Evolutionary conservation across 2,888 invertebrate species (phyloP).

Genomic region (Oligia fasciuncula): DNA sequence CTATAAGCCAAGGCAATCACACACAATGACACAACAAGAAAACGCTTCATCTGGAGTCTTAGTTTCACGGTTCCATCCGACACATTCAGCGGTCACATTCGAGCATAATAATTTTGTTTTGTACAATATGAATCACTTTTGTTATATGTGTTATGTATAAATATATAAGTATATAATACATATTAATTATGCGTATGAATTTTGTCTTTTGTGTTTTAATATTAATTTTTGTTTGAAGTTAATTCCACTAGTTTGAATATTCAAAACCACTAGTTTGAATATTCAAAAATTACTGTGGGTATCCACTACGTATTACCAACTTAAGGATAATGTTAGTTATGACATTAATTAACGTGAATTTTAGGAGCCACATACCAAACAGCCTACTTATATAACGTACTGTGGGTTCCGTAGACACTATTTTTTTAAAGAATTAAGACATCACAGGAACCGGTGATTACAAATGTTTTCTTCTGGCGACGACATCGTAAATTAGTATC

Average conservation of each 20-base stretch:
- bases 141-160: neutral
- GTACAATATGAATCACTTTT: neutral
- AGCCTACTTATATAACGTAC: neutral
- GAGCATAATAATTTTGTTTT: neutral
- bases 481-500: no score
- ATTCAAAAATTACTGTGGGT: slow-evolving; percentile 21
- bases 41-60: neutral
- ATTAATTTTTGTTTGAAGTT: neutral
- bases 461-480: no score
- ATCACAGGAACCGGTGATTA: no score
- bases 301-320: slow-evolving; percentile 24
- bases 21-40: neutral
- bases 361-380: neutral
- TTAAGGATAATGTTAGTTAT: slow-evolving; percentile 28
- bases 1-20: neutral
- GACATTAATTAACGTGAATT: neutral
- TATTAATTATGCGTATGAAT: neutral
- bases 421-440: neutral
- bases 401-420: neutral
- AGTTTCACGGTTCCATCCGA: neutral
- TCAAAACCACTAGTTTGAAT: slow-evolving; percentile 9
- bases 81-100: slow-evolving; percentile 21
- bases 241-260: slow-evolving; percentile 3
- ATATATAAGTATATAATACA: slow-evolving; percentile 8
- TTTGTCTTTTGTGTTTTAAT: slow-evolving; percentile 1